Evolutionary conservation across 2,113 vertebrate species (phyloP).

Genomic region (Xiphophorus couchianus): DNA sequence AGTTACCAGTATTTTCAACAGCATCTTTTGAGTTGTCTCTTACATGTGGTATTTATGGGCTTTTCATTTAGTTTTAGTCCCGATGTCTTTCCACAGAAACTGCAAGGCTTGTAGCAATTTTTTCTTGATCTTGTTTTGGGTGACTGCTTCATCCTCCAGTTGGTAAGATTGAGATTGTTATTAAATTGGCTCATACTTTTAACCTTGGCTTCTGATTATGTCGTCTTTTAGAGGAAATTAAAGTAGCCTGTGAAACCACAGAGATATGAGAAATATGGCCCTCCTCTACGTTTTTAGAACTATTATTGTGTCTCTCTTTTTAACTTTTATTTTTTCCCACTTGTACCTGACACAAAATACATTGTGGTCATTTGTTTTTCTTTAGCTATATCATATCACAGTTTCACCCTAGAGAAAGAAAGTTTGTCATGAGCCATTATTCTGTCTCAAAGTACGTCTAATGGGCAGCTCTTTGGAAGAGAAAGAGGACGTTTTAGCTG

Average conservation of each 20-base stretch:
- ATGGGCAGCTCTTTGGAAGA: slow-evolving; percentile 27
- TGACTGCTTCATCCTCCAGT: slow-evolving; percentile 56
- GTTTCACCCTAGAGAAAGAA: slow-evolving; percentile 49
- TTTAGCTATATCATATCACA: slow-evolving; percentile 48
- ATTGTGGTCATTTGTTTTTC: slow-evolving; percentile 57
- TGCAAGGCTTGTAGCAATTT: slow-evolving; percentile 57
- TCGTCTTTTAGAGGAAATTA: slow-evolving; percentile 79
- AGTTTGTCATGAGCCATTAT: slow-evolving; percentile 63
- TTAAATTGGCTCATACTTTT: slow-evolving; percentile 74
- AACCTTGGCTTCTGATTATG: slow-evolving; percentile 78
- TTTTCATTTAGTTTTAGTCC: slow-evolving; percentile 18
- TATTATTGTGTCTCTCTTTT: slow-evolving; percentile 45
- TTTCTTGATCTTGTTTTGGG: slow-evolving; percentile 68
- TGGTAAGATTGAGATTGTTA: slow-evolving; percentile 63
- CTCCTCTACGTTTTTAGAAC: slow-evolving; percentile 22
- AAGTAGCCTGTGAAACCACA: slow-evolving; percentile 70
- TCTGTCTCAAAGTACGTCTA: slow-evolving; percentile 42
- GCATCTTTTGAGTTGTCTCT: slow-evolving; percentile 6
- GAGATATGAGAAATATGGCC: slow-evolving; percentile 66
- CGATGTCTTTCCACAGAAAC: slow-evolving; percentile 41
- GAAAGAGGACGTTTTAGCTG: slow-evolving; percentile 49
- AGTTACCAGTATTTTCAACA: slow-evolving; percentile 16
- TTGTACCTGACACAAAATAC: slow-evolving; percentile 53
- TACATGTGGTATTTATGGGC: slow-evolving; percentile 21
- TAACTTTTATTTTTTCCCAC: neutral